A percentile compares a stretch with the other conserved stretches of the same genome.
phyloP scores from a whole-genome alignment of 2,797 vertebrate species.

The Acrossocheilus fasciatus region DNA sequence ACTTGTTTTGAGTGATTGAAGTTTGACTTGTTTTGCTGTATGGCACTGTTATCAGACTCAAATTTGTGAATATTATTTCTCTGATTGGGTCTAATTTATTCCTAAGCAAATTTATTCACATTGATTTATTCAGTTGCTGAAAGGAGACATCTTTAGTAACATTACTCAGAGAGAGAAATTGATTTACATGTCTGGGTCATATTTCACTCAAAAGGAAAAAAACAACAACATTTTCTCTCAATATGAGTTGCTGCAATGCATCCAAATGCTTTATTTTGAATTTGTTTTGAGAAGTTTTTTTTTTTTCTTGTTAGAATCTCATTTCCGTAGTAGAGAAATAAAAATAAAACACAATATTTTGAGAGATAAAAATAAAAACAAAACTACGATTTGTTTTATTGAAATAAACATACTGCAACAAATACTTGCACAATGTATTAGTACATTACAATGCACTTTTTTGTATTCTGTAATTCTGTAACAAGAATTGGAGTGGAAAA shows the following conservation, averaged over 20 bases:
- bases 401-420: not conserved
- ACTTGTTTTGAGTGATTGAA: not conserved
- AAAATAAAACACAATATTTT: too few species aligned
- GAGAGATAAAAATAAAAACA: not conserved
- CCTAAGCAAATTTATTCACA: not conserved
- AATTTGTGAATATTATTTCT: not conserved
- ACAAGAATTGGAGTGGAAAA: not conserved
- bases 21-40: not conserved
- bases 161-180: not conserved
- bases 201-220: not conserved
- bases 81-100: not conserved
- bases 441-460: not conserved
- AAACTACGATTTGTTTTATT: not conserved
- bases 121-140: slow-evolving; percentile 2
- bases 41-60: not conserved
- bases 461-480: not conserved
- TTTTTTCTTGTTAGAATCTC: not conserved
- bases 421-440: not conserved
- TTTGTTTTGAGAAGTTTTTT: not conserved
- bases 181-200: slow-evolving; percentile 1
- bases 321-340: not conserved
- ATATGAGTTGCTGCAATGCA: not conserved
- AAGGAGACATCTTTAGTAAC: not conserved
- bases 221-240: not conserved
- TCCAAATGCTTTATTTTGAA: not conserved